phyloP scores from a whole-genome alignment of 2,888 invertebrate genomes.

The Cyclophora punctaria region DNA sequence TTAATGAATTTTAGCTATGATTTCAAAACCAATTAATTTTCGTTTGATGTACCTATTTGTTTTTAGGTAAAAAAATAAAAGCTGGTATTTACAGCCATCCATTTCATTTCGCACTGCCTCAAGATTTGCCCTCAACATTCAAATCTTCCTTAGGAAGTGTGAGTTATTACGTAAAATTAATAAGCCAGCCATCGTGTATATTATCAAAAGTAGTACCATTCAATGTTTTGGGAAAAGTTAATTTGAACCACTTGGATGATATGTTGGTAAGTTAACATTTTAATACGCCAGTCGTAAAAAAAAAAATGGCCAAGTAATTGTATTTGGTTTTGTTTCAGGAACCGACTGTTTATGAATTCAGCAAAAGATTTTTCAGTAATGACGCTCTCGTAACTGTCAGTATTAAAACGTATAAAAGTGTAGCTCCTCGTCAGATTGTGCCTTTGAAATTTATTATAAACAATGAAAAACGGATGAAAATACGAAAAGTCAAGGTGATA shows the following conservation, averaged over 20 bases:
- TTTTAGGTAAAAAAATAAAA: constrained; percentile 37
- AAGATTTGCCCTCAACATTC: constrained; percentile 52
- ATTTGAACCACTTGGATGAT: constrained; percentile 42
- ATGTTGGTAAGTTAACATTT: constrained; percentile 35
- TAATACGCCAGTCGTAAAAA: not conserved
- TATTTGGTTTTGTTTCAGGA: constrained; percentile 29
- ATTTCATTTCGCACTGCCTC: constrained; percentile 53
- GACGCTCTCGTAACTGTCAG: constrained; percentile 32
- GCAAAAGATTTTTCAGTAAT: constrained; percentile 37
- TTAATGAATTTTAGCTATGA: no score
- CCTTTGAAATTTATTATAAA: constrained; percentile 45
- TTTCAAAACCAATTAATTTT: not conserved
- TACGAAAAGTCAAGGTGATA: constrained; percentile 39
- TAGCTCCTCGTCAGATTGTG: constrained; percentile 44
- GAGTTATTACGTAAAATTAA: constrained; percentile 44
- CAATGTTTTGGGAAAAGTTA: constrained; percentile 40
- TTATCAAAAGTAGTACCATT: constrained; percentile 36
- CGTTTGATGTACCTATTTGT: not conserved
- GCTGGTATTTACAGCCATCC: constrained; percentile 46
- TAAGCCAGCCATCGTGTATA: constrained; percentile 38
- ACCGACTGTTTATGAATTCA: constrained; percentile 36
- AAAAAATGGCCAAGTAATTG: not conserved
- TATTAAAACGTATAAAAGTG: constrained; percentile 48
- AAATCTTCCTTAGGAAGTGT: constrained; percentile 51
- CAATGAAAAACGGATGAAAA: constrained; percentile 44